Base-by-base conservation (phyloP, 2,113 vertebrate species). In the Haemorhous mexicanus region DNA sequence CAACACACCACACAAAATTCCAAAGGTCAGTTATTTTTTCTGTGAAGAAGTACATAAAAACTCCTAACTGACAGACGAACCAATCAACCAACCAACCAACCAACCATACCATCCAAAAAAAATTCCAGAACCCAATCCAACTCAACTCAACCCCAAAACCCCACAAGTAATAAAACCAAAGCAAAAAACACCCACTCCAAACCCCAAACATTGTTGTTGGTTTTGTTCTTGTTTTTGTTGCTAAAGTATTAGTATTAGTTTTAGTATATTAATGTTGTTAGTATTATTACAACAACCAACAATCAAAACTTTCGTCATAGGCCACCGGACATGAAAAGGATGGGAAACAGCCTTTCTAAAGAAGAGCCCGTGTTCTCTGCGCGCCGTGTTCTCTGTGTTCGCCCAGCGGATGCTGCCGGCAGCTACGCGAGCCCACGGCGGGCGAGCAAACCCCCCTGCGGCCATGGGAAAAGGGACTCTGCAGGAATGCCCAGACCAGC, bases 401-500 rank as follows among this genome's bases (percentile, higher is more conserved):
- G 18, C 27, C 10, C 62, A 4, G 50, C 4, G 14, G 37, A 26
- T 5, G 6, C 20, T 2, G 20, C 7, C 0, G 16, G 43, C n/a
- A 49, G 23, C 66, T 10, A 7, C 1, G 18, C 5, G 1, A 3
- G 13, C 8, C 46, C 26, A 5, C 30, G 16, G 13, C 1, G 12
- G 44, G 21, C 7, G 30, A 39, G 20, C 7, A 32, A 55, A 13
- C 7, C 15, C 2, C 13, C 7, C 17, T 4, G 26, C 3, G 8
- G 41, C 20, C 7, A 27, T 8, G n/a, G 66, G 28, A 39, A 21
- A 32, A 20, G 16, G 59, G 59, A 61, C 18, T 33, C 63, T 16
- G 68, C n/a, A 9, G 35, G 44, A 41, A 35, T 7, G 13, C 1
- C 3, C 4, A 6, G 37, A 16, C 3, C 33, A 2, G 13, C 0